Evolutionary conservation across 2,888 invertebrate species (phyloP), one percentile per base, ranked within the genome.

Genomic region (Thalpophila matura): DNA sequence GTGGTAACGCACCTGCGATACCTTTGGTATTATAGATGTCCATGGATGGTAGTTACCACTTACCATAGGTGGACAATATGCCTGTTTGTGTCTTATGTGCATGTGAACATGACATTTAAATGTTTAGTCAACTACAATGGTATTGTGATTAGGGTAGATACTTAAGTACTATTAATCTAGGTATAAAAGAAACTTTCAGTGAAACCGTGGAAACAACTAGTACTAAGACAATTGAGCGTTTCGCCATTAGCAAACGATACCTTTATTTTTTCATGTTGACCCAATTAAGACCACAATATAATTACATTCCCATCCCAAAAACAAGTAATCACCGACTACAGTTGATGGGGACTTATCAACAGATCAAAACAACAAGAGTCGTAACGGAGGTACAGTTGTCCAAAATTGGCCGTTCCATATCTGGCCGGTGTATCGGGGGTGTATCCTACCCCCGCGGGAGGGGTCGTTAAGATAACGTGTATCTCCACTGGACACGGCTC

Each of bases 391-490:
- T 87, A 86, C 82, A 86, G 86, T 88, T 89, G 89, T 89, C 92
- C 92, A 89, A 92, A 91, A 92, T 91, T 90, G 87, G 85, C 91
- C 88, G 84, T 89, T 88, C 85, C 89, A 89, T 92, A 92, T 92
- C 93, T 80, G 63, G 65, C 74, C 77, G 78, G 82, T 72, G 85
- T 84, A 86, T 89, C 91, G 84, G 81, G 65, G 59, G 64, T 65
- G 58, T 70, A 66, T 63, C 59, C 56, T 53, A 63, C 49, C 59
- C 70, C 65, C 29, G 58, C 51, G 74, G 74, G 73, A 84, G 85
- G 83, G 87, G 88, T 88, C 89, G 93, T 94, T 93, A 90, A 94
- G 94, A 94, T 94, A 94, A 93, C 89, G 86, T 90, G 91, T 92
- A 92, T 89, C 83, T 81, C 77, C 81, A 84, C 87, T 90, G 92